These are phyloP conservation scores for Anhinga anhinga DNA, from an alignment of 2,113 vertebrate genomes.

Conservation along the genomic window DNA sequence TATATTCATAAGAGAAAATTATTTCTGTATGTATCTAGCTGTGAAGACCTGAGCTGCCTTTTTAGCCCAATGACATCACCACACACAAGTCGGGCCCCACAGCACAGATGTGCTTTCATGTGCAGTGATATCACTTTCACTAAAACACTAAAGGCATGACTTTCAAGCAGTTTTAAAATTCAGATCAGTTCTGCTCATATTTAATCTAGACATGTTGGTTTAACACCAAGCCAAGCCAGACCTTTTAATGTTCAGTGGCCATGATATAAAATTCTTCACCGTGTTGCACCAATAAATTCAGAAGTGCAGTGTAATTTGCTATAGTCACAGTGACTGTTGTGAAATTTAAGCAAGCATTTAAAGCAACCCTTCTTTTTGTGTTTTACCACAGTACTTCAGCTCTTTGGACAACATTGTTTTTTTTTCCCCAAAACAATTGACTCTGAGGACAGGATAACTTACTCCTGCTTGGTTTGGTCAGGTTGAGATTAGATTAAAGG, in stretches of 20 bases:
- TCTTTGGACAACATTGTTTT: not conserved
- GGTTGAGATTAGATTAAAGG: not conserved
- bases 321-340: constrained; percentile 3
- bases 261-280: constrained; percentile 74
- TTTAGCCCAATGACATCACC: constrained; percentile 22
- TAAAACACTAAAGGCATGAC: constrained; percentile 65
- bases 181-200: constrained; percentile 75
- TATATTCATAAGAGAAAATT: not conserved
- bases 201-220: constrained; percentile 81
- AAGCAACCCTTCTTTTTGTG: not conserved
- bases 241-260: constrained; percentile 78
- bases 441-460: not conserved
- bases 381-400: not conserved
- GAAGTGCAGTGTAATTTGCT: constrained; percentile 56
- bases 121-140: constrained; percentile 65
- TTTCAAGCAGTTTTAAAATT: constrained; percentile 78
- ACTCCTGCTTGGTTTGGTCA: not conserved
- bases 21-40: constrained; percentile 26
- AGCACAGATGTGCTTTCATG: constrained; percentile 63
- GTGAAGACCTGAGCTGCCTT: constrained; percentile 19
- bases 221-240: constrained; percentile 79
- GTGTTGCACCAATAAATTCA: constrained; percentile 76
- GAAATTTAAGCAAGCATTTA: constrained; percentile 57
- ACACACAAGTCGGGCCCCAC: not conserved
- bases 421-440: not conserved